Base-by-base conservation (phyloP, 2,888 invertebrate genomes). In the Branchipolynoe longqiensis region DNA sequence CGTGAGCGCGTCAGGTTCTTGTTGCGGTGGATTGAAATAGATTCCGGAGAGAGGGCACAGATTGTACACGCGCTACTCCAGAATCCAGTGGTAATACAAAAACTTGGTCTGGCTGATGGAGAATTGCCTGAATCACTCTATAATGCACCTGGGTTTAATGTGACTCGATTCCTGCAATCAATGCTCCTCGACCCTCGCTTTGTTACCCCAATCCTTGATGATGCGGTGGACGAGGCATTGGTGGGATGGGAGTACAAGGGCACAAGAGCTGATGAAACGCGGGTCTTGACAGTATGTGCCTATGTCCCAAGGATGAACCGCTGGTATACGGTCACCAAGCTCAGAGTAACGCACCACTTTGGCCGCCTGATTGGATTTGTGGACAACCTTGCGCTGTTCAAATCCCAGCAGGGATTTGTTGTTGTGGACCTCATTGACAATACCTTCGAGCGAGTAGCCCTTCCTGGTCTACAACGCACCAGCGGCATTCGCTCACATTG, bases 161-260 rank as follows among this genome's bases (percentile, higher is more conserved):
- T 78, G 22, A 28, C 8, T 12, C 48, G 48, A 14, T 48, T 31
- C 25, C 18, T 78, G 14, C 18, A 12, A 48, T 48, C 78, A 41
- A 2, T 48, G 48, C 78, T 78, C 4, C 28, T 48, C 48, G 78
- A 78, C 4, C 48, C 78, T 0, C 22, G 48, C 41, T 41, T 14
- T 28, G 48, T 8, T 12, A 28, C 48, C 4, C 78, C 28, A 8
- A 2, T 1, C 2, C 69, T 69, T 1, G 69, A 69, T 22, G 69
- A 31, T 3, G 14, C n/a, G n/a, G 48, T 33, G 3, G 48, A 41
- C 31, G 78, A 78, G 54, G 41, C 78, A 18, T 25, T 78, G 2
- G 78, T 78, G 14, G 78, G 41, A 0, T 78, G 78, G 41, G 8
- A 48, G 31, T 78, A 48, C 78, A 78, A 78, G 28, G 25, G 28